Conservation (phyloP, 1,140 invertebrate genomes). For the Drosophila hydei region DNA sequence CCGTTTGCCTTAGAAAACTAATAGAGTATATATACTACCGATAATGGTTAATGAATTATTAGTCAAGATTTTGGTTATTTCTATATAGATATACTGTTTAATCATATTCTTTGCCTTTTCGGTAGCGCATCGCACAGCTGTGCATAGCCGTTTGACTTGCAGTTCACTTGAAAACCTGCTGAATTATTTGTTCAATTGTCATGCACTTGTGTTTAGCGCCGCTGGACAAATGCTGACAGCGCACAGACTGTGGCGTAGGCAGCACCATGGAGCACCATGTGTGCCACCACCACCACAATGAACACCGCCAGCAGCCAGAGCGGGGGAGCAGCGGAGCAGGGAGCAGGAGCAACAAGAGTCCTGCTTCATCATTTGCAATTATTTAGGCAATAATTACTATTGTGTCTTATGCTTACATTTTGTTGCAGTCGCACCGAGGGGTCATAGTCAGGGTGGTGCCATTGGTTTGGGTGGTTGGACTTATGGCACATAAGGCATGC, state of each 20-base stretch:
- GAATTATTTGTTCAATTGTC: conserved; percentile 60
- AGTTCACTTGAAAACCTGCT: conserved; percentile 31
- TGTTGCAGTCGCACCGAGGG: conserved; percentile 12
- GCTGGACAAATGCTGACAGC: conserved; percentile 54
- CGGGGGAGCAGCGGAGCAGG: background rate
- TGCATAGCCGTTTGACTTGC: background rate
- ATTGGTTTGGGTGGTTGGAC: background rate
- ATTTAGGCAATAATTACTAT: conserved; percentile 84
- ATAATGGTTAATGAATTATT: no score
- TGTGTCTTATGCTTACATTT: conserved; percentile 84
- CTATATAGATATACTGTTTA: no score
- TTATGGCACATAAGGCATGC: conserved; percentile 36
- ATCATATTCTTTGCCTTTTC: background rate
- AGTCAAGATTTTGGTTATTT: no score
- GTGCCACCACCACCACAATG: conserved; percentile 36
- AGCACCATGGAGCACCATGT: conserved; percentile 54
- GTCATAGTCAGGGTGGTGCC: background rate
- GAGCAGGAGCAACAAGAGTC: conserved; percentile 26
- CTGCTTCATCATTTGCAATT: conserved; percentile 81
- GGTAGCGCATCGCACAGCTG: conserved; percentile 5
- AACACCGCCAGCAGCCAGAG: background rate
- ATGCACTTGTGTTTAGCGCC: conserved; percentile 61
- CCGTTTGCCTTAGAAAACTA: no score
- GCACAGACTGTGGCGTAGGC: no score
- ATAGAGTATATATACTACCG: no score